Conservation (phyloP, 92 coral and sea anemone genomes). For the Siderastrea radians region DNA sequence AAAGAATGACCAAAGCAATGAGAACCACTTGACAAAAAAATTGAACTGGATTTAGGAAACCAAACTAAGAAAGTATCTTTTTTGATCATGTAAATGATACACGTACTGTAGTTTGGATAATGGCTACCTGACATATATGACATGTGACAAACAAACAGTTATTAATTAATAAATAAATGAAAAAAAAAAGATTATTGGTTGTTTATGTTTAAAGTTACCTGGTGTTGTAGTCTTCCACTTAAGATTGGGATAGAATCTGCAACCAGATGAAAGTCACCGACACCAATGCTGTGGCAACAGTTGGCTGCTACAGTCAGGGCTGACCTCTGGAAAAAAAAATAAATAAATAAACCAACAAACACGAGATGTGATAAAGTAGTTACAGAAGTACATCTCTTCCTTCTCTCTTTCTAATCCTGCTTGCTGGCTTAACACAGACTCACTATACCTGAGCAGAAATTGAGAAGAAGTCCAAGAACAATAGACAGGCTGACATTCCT, state of each 20-base stretch:
- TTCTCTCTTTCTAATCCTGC: not conserved
- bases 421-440: not conserved
- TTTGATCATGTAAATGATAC: too few species aligned
- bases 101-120: too few species aligned
- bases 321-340: constrained; percentile 80
- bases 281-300: constrained; percentile 94
- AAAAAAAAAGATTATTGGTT: not conserved
- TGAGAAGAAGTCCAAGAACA: constrained; percentile 97
- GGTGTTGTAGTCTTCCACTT: constrained; percentile 94
- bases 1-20: constrained; percentile 8
- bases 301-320: constrained; percentile 97
- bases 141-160: not conserved
- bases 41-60: too few species aligned
- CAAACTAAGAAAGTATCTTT: too few species aligned
- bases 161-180: not conserved
- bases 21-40: too few species aligned
- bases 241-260: constrained; percentile 89
- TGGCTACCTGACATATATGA: too few species aligned
- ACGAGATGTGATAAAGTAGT: not conserved
- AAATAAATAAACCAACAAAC: not conserved
- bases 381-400: not conserved
- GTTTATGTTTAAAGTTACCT: constrained; percentile 47
- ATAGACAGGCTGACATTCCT: constrained; percentile 96
- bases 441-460: constrained; percentile 93
- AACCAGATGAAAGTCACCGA: constrained; percentile 93